phyloP scores from a whole-genome alignment of 2,888 invertebrate species.

The Platycheirus albimanus region DNA sequence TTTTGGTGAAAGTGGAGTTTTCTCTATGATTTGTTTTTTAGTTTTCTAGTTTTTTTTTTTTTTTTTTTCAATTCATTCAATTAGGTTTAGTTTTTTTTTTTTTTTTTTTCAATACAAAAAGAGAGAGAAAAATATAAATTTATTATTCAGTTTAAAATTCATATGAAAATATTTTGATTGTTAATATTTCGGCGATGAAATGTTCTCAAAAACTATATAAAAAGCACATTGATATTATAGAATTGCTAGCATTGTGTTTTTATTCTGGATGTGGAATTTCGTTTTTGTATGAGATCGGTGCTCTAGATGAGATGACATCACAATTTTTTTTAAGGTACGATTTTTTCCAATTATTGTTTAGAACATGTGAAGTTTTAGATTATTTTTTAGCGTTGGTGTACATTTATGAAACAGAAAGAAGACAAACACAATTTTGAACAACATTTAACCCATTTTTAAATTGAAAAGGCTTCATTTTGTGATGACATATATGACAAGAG shows the following conservation, averaged over 20 bases:
- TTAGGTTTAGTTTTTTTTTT: constrained; percentile 31
- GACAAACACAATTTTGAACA: background rate
- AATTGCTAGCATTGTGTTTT: constrained; percentile 66
- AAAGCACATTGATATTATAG: constrained; percentile 61
- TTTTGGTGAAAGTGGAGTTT: constrained; percentile 58
- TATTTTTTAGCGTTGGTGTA: background rate
- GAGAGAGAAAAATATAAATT: constrained; percentile 69
- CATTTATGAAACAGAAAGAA: background rate
- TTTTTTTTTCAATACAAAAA: constrained; percentile 46
- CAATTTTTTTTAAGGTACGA: constrained; percentile 26
- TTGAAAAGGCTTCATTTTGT: background rate
- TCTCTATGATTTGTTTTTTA: constrained; percentile 50
- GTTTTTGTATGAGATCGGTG: constrained; percentile 54
- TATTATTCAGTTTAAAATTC: constrained; percentile 27
- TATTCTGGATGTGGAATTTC: constrained; percentile 42
- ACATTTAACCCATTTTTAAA: background rate
- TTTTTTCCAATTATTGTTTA: constrained; percentile 5
- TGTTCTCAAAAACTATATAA: constrained; percentile 64
- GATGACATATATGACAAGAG: background rate
- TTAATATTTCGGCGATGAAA: constrained; percentile 66
- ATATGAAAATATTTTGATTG: constrained; percentile 22
- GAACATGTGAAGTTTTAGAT: background rate
- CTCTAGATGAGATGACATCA: constrained; percentile 65
- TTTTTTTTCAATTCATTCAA: constrained; percentile 41
- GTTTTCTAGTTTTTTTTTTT: constrained; percentile 41